Base-by-base conservation (phyloP, 1,140 invertebrate species). In the Steinernema feltiae region DNA sequence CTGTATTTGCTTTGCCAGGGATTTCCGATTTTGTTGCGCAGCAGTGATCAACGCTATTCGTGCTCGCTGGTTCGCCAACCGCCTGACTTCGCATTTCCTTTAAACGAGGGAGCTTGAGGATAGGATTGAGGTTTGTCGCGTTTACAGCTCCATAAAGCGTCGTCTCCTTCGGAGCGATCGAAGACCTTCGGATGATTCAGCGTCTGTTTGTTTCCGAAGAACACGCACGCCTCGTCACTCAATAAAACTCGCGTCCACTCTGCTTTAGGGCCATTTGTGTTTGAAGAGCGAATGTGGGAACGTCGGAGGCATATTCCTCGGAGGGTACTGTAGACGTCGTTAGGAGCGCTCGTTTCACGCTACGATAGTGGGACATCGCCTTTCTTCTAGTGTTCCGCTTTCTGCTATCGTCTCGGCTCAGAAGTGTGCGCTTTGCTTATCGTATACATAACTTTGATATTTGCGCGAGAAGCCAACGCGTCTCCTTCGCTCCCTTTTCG, bases 171-270 rank as follows among this genome's bases (percentile, higher is more conserved):
- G 7, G 53, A 27, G 2, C 7, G 53, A n/a, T 21, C 53, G 53
- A 27, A 63, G 53, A 63, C 53, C 53, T 15, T 3, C 53, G 53
- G n/a, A n/a, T 63, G 53, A 63, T 63, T 63, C 53, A 63, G 53
- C 3, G 7, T 63, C 24, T 63, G 53, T 63, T 63, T 63, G 53
- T 63, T 63, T 63, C 53, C 53, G 24, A n/a, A 21, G 53, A 7
- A 27, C 12, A 27, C 53, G 53, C 15, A 12, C 53, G 53, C 53
- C 53, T 63, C 53, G 24, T 63, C 53, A 63, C 53, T 63, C 53
- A 63, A 63, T 63, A 63, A 63, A 27, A 17, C 24, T 12, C 53
- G 53, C 53, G 53, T 7, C 53, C 53, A 63, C 53, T 63, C 53
- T 21, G 53, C 15, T 63, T 63, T 63, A 63, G 53, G 53, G 53